Conservation (phyloP, 2,888 invertebrate species). For the Heteromyza rotundicornis region DNA sequence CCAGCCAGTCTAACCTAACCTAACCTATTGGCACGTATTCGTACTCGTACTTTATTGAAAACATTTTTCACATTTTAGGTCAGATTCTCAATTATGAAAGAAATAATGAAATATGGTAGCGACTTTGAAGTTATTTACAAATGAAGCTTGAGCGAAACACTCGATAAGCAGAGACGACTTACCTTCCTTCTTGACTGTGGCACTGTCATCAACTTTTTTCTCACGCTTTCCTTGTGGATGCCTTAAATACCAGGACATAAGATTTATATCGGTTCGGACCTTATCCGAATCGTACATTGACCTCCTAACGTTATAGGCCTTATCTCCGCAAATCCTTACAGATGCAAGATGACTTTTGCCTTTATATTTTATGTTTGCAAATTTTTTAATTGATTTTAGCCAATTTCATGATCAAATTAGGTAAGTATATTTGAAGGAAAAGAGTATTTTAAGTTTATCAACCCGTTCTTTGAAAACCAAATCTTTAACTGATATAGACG, state of each 20-base stretch:
- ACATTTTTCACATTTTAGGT: too few relatives aligned
- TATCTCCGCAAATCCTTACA: conserved; percentile 82
- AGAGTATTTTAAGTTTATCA: conserved; percentile 1
- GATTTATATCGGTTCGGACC: conserved; percentile 83
- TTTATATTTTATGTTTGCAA: conserved; percentile 48
- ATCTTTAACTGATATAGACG: not conserved
- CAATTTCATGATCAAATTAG: not conserved
- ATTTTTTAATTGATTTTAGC: not conserved
- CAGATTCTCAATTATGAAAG: not conserved
- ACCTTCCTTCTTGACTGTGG: conserved; percentile 44
- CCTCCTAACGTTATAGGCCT: conserved; percentile 77
- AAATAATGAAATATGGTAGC: not conserved
- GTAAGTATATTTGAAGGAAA: conserved; percentile 4
- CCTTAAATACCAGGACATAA: conserved; percentile 86
- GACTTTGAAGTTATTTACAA: conserved; percentile 22
- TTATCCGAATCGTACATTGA: conserved; percentile 75
- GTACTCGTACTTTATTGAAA: too few relatives aligned
- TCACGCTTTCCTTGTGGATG: conserved; percentile 69
- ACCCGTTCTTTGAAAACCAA: not conserved
- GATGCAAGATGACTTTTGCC: conserved; percentile 85
- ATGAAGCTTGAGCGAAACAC: conserved; percentile 15
- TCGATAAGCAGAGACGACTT: conserved; percentile 31
- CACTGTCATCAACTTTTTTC: conserved; percentile 39
- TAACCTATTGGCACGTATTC: too few relatives aligned
- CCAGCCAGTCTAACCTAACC: too few relatives aligned